These are phyloP conservation scores for Centropus unirufus DNA, from an alignment of 2,113 vertebrate genomes.

Conservation along the genomic window DNA sequence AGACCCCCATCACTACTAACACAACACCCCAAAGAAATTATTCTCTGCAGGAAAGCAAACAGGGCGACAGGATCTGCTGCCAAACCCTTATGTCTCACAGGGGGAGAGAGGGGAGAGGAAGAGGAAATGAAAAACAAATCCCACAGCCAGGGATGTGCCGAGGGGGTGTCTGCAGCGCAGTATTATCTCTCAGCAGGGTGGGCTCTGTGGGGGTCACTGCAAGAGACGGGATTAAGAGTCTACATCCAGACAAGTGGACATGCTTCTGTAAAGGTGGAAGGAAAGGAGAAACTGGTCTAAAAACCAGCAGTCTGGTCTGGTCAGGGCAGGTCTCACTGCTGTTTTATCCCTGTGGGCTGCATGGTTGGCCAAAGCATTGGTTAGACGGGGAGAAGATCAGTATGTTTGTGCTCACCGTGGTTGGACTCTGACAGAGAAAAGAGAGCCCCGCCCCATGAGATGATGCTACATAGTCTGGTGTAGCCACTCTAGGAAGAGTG, in stretches of 20 bases:
- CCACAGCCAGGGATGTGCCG: not conserved
- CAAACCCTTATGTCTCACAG: not conserved
- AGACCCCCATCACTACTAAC: not conserved
- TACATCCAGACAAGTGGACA: rapidly evolving
- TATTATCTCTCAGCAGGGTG: not conserved
- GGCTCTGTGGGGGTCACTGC: rapidly evolving
- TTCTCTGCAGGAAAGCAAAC: not conserved
- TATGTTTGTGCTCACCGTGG: not conserved
- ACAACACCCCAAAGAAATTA: not conserved
- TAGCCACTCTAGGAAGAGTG: not conserved
- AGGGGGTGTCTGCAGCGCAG: rapidly evolving
- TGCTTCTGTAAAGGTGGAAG: not conserved
- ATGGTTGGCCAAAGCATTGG: not conserved
- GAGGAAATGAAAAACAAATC: constrained; percentile 71
- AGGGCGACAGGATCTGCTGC: not conserved
- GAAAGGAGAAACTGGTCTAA: not conserved
- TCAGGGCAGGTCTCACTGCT: not conserved
- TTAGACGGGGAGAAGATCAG: not conserved
- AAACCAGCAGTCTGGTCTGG: not conserved
- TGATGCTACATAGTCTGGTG: not conserved
- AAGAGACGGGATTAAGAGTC: not conserved
- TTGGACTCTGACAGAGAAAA: not conserved
- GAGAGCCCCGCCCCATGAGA: rapidly evolving
- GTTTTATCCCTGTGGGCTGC: not conserved
- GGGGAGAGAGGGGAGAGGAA: not conserved